Evolutionary conservation across 23 tunicate genomes (phyloP), one percentile per base, ranked within the genome.

Genomic region (Trididemnum nubilum): DNA sequence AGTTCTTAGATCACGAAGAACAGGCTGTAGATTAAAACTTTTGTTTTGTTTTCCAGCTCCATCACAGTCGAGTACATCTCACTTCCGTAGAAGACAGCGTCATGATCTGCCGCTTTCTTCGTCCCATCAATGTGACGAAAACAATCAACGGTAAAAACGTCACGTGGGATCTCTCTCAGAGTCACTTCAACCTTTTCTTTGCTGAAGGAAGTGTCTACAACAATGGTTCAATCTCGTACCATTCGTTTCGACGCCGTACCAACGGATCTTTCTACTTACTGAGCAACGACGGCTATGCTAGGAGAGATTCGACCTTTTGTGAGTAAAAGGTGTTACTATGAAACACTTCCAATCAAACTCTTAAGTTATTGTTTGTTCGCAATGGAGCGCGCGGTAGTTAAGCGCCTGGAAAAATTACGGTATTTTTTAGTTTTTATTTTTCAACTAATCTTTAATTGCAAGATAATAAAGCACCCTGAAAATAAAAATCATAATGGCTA

Each of bases 161-260:
- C 2, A 54, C 81, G 23, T 77, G 81, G 81, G 67, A 77, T 28
- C 18, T 77, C n/a, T 77, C 81, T 35, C 36, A 77, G 38, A 24
- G 31, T 9, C 26, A 29, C 9, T 77, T 57, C 39, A 52, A 77
- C 39, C 39, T 77, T 24, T 57, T 77, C 23, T 77, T 15, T 36
- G 81, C 81, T 12, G 81, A 77, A 77, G 81, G 81, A 33, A 32
- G 12, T 2, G 37, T 54, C 31, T 2, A 39, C 3, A 23, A 40
- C 61, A 24, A n/a, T 33, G 38, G 75, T 3, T 4, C n/a, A 33
- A 40, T 73, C 38, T 7, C 33, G 27, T 39, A 37, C 38, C 59
- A 73, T 23, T 73, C 79, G 27, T 37, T 40, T 15, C 60, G 58
- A 2, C 58, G 12, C 15, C 58, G 33, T 3, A 73, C 79, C 2